Conservation (phyloP, 2,113 vertebrate genomes). For the Malurus alboscapulatus region DNA sequence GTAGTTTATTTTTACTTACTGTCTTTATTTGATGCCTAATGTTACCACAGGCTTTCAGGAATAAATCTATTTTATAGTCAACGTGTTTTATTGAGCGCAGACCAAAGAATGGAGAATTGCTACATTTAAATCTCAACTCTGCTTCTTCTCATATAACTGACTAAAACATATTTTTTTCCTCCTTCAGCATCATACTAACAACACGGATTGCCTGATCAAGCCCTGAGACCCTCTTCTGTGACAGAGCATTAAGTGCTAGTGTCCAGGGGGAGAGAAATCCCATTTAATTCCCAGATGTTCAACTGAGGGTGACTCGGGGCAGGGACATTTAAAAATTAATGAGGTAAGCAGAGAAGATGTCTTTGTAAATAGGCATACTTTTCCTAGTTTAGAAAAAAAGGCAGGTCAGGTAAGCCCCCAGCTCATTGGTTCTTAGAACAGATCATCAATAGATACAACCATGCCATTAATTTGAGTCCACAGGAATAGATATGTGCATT, state of each 20-base stretch:
- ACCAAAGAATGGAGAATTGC: neutral
- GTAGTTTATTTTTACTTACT: neutral
- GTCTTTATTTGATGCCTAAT: neutral
- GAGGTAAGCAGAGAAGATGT: neutral
- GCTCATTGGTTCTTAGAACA: neutral
- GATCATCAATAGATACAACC: neutral
- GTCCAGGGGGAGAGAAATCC: neutral
- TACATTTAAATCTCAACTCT: neutral
- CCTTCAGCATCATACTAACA: neutral
- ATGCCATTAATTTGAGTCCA: neutral
- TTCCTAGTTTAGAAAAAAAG: neutral
- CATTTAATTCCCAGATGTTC: neutral
- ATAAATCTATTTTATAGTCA: neutral
- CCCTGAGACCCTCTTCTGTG: neutral
- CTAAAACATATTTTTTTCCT: neutral
- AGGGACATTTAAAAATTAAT: neutral
- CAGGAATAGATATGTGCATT: neutral
- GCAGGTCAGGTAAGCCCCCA: neutral
- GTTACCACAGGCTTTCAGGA: neutral
- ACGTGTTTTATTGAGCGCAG: fast-evolving
- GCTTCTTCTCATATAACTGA: neutral
- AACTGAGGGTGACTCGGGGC: neutral
- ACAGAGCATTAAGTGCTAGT: neutral
- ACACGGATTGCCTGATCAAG: neutral
- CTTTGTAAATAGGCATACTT: neutral